Percentiles rank a stretch among this genome's conserved stretches.
Conservation (phyloP, 1,140 invertebrate genomes). For the Calephelis virginiensis region DNA sequence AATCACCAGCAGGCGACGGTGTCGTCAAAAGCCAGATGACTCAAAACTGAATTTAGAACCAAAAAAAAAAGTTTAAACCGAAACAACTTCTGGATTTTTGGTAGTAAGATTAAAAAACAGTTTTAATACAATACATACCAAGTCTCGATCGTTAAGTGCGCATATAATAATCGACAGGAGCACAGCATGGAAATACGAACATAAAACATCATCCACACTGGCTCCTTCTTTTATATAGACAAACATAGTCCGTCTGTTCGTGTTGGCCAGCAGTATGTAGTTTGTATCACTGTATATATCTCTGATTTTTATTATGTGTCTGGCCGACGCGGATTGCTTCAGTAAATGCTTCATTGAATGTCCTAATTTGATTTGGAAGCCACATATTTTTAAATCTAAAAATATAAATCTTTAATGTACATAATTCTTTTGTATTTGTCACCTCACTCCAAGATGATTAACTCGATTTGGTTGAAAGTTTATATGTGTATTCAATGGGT, state of each 20-base stretch:
- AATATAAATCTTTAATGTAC: background rate
- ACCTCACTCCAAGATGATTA: no score
- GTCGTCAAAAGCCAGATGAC: no score
- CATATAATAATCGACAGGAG: slow-evolving; percentile 61
- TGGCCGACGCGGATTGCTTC: slow-evolving; percentile 40
- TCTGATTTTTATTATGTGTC: slow-evolving; percentile 51
- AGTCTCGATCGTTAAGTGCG: slow-evolving; percentile 41
- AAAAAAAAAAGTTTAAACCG: no score
- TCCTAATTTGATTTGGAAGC: slow-evolving; percentile 79
- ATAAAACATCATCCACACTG: slow-evolving; percentile 68
- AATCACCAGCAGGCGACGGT: no score
- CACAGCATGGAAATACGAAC: slow-evolving; percentile 80
- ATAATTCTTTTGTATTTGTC: background rate
- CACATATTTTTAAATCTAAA: slow-evolving; percentile 76
- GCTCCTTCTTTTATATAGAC: slow-evolving; percentile 71
- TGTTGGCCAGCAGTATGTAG: slow-evolving; percentile 76
- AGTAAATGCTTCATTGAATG: slow-evolving; percentile 63
- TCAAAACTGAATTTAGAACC: no score
- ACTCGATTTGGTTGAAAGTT: no score
- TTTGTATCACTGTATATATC: slow-evolving; percentile 63
- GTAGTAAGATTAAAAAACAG: background rate
- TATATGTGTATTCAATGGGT: no score
- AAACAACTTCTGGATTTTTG: no score
- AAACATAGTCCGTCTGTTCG: slow-evolving; percentile 63
- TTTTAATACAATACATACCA: slow-evolving; percentile 28